Evolutionary conservation across 2,888 invertebrate species (phyloP).

Genomic region (Pristionchus japonicus): DNA sequence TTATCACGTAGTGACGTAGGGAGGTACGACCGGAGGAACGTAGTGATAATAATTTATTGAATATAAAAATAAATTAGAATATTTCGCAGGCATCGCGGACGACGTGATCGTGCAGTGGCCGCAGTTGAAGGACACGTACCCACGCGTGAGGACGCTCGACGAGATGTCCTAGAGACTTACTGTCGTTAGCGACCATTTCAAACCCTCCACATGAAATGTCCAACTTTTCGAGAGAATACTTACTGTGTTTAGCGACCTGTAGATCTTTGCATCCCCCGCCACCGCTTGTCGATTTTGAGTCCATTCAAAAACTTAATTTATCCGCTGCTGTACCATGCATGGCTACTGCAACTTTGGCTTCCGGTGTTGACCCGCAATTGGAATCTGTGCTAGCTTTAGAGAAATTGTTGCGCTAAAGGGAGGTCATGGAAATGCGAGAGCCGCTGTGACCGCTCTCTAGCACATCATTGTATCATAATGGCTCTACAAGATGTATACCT

Average conservation of each 20-base stretch:
- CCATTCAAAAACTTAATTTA: background rate
- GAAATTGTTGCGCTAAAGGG: background rate
- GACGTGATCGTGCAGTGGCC: slow-evolving; percentile 94
- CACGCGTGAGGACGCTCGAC: slow-evolving; percentile 85
- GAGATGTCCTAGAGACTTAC: slow-evolving; percentile 77
- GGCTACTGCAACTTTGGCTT: background rate
- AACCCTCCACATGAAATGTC: too few relatives aligned
- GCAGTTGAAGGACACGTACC: slow-evolving; percentile 82
- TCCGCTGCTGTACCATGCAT: background rate
- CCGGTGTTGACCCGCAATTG: background rate
- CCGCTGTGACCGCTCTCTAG: background rate
- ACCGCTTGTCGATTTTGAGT: background rate
- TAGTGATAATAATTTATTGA: too few relatives aligned
- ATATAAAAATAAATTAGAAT: background rate
- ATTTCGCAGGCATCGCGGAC: slow-evolving; percentile 81
- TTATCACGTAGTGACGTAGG: too few relatives aligned
- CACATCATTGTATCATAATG: background rate
- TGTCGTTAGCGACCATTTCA: background rate
- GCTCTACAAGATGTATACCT: slow-evolving; percentile 17
- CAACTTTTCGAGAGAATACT: too few relatives aligned
- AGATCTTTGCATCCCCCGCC: too few relatives aligned
- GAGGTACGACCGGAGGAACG: too few relatives aligned
- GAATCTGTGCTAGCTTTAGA: background rate
- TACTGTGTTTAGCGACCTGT: background rate
- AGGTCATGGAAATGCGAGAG: background rate